Percentiles rank a stretch among this genome's conserved stretches.
These are phyloP conservation scores for Rhorus exstirpatorius DNA, from an alignment of 2,888 invertebrate species.

Conservation along the genomic window DNA sequence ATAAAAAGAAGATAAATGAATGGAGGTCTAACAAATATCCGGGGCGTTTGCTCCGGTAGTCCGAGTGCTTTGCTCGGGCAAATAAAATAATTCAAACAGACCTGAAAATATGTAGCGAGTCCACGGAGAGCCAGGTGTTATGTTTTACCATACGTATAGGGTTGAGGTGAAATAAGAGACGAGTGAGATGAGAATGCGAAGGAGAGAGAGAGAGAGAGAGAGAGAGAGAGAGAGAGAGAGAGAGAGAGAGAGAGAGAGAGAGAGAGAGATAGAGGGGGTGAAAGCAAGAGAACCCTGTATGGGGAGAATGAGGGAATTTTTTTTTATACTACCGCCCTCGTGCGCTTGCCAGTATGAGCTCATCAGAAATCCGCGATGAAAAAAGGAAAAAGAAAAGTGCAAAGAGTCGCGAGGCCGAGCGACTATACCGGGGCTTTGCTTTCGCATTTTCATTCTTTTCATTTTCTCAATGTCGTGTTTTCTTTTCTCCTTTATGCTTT, in stretches of 20 bases:
- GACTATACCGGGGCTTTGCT: constrained; percentile 59
- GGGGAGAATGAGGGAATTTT: constrained; percentile 25
- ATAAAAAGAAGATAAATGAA: constrained; percentile 28
- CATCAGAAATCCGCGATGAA: constrained; percentile 58
- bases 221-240: constrained; percentile 11
- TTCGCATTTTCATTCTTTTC: constrained; percentile 16
- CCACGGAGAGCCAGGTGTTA: constrained; percentile 62
- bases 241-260: constrained; percentile 14
- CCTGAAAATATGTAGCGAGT: constrained; percentile 64
- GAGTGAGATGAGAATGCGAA: constrained; percentile 27
- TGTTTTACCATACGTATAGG: constrained; percentile 33
- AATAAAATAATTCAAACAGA: constrained; percentile 69
- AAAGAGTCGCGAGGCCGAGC: constrained; percentile 41
- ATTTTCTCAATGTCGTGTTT: background rate
- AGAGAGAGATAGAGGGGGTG: too few relatives aligned
- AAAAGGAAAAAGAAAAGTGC: constrained; percentile 59
- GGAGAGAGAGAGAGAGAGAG: constrained; percentile 19
- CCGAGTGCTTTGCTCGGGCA: constrained; percentile 54
- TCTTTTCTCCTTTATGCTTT: constrained; percentile 35
- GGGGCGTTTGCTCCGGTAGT: constrained; percentile 54
- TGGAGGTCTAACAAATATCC: constrained; percentile 59
- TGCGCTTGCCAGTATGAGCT: constrained; percentile 54
- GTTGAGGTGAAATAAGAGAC: constrained; percentile 32
- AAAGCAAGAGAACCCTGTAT: background rate
- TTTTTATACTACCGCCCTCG: constrained; percentile 22